Evolutionary conservation across 2,888 invertebrate species (phyloP).

Genomic region (Cosmia trapezina): DNA sequence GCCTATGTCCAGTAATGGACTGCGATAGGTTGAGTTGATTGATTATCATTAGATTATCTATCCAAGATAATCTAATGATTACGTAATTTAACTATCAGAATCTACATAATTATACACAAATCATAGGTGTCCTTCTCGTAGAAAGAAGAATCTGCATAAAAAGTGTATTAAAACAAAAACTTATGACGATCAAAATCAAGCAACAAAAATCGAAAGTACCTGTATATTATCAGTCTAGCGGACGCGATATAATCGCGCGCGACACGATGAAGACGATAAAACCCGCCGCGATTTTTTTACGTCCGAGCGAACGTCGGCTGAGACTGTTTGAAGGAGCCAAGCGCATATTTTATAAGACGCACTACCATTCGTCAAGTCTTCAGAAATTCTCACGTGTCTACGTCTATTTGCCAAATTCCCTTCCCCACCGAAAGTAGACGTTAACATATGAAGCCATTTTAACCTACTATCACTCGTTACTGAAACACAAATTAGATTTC

Average conservation of each 20-base stretch:
- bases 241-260: too few species aligned
- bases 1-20: not conserved
- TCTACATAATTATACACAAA: too few species aligned
- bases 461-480: conserved; percentile 50
- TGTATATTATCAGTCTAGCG: too few species aligned
- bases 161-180: not conserved
- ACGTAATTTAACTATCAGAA: not conserved
- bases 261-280: too few species aligned
- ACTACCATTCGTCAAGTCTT: not conserved
- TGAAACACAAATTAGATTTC: conserved; percentile 62
- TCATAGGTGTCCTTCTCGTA: not conserved
- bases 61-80: not conserved
- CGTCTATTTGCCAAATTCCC: conserved; percentile 55
- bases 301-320: too few species aligned
- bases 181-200: not conserved
- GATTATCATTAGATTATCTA: too few species aligned
- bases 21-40: not conserved
- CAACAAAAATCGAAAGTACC: not conserved
- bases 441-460: conserved; percentile 57
- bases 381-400: conserved; percentile 56
- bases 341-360: not conserved
- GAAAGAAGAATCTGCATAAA: not conserved
- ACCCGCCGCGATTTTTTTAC: too few species aligned
- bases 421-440: conserved; percentile 40
- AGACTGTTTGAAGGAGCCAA: not conserved